Evolutionary conservation across 2,888 invertebrate species (phyloP), one percentile per base, ranked within the genome.

Genomic region (Hemithea aestivaria): DNA sequence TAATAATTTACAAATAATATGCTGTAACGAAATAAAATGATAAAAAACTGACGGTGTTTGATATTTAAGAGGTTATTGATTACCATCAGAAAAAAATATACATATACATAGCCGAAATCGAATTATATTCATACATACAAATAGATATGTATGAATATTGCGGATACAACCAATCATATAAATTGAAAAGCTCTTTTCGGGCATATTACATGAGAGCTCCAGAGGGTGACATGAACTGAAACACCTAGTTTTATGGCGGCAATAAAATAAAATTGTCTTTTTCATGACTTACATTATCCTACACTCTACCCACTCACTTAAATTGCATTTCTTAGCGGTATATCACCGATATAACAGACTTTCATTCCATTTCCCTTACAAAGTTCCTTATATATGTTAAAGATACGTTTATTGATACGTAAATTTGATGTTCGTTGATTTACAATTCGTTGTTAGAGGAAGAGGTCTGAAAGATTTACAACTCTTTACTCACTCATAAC

Each of bases 261-360:
- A 52, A 66, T 71, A 68, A 72, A 72, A 60, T 54, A 52, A 60
- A 59, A 66, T 66, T 59, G 62, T 58, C 62, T 58, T 62, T 57
- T 62, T 60, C 62, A 63, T 66, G 63, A 62, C 60, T 63, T 57
- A 57, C 53, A 57, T 61, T 62, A 60, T 58, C 53, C 52, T 56
- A 57, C 52, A 44, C 50, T 59, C 48, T 42, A 45, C 53, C 59
- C 53, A 54, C 63, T 60, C 57, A 47, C 53, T 58, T 48, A 58
- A 61, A 58, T 58, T 54, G 54, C 57, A 58, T 16, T 16, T 16
- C 16, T 5, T 16, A 5, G 16, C 16, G 5, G 16, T 43, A 44
- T 38, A 48, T 43, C 42, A 49, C 38, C 38, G 34, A 43, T 49
- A 40, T 44, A 35, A 50, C 37, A 27, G 35, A 35, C 35, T 33